Percentiles rank a stretch among this genome's conserved stretches.
phyloP scores from a whole-genome alignment of 2,797 vertebrate species.

The Pseudotriccus pelzelni region DNA sequence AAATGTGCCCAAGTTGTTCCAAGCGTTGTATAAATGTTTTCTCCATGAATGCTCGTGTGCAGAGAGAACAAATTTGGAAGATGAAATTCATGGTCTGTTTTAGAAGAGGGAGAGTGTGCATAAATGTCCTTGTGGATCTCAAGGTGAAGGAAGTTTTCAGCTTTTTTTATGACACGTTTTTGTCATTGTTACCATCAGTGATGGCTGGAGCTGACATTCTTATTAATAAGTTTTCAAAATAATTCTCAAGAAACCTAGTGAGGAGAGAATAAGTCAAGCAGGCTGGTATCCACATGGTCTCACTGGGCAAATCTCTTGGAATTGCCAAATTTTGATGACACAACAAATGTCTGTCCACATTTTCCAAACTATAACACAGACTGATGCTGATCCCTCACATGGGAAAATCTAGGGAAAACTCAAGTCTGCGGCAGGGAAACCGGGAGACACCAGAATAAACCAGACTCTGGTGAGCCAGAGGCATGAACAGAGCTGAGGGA shows the following conservation, averaged over 20 bases:
- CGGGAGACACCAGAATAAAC: not conserved
- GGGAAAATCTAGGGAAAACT: not conserved
- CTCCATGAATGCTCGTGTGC: not conserved
- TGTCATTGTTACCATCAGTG: not conserved
- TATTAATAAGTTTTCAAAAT: slow-evolving; percentile 4
- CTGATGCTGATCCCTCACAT: fast-evolving
- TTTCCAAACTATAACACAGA: not conserved
- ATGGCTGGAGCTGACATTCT: not conserved
- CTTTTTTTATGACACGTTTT: not conserved
- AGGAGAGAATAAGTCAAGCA: not conserved
- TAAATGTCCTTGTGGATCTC: not conserved
- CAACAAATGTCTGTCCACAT: not conserved
- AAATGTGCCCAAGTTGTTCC: not conserved
- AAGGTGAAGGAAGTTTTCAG: not conserved
- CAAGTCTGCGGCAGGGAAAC: not conserved
- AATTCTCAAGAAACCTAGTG: slow-evolving; percentile 8
- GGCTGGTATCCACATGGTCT: not conserved
- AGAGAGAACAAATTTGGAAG: not conserved
- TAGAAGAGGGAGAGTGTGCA: not conserved
- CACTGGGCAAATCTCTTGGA: not conserved
- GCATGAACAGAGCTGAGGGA: not conserved
- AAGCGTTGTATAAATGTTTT: not conserved
- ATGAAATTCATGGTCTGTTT: not conserved
- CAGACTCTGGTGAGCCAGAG: not conserved
- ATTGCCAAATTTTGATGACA: not conserved